Base-by-base conservation (phyloP, 2,113 vertebrate genomes). In the Nibea coibor region DNA sequence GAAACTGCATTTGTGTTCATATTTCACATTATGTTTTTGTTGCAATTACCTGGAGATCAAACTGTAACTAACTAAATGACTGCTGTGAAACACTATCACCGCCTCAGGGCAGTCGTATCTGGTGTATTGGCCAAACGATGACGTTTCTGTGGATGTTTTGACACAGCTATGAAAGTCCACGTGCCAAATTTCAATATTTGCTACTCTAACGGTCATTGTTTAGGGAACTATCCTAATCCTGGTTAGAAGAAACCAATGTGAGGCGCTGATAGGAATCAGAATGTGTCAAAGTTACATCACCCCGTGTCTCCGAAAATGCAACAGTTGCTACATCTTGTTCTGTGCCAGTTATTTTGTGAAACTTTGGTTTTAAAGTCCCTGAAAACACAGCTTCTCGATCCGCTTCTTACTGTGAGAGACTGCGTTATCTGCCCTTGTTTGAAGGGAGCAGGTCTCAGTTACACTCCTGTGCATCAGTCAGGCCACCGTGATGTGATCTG, bases 261-360 rank as follows among this genome's bases (percentile, higher is more conserved):
- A 11, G 14, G n/a, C 24, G 11, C 22, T 56, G 10, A 54, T 24
- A 24, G 10, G 17, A 59, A 17, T 35, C 35, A 35, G 35, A 35
- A 63, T 4, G 3, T 50, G 56, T 47, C n/a, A 42, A 42, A 35
- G 54, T 62, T 78, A 28, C 66, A 39, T 58, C 51, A 75, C 28
- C 43, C 50, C 4, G 2, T 11, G 10, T 51, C 42, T 58, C n/a
- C 11, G 16, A 8, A 45, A 22, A 31, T 4, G n/a, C 28, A 75
- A 47, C 31, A 72, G 59, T 17, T 47, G 43, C 66, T 28, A 1
- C 58, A 61, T 39, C 58, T 10, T 61, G 2, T 16, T 31, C 20
- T 20, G 15, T 50, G 16, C 17, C 17, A 20, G 11, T 9, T 20
- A 20, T 4, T 61, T 42, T 50, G 47, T 51, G 51, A 54, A 54